Percentiles rank a stretch among this genome's conserved stretches.
phyloP scores from a whole-genome alignment of 2,113 vertebrate species.

The Rhizomys pruinosus region DNA sequence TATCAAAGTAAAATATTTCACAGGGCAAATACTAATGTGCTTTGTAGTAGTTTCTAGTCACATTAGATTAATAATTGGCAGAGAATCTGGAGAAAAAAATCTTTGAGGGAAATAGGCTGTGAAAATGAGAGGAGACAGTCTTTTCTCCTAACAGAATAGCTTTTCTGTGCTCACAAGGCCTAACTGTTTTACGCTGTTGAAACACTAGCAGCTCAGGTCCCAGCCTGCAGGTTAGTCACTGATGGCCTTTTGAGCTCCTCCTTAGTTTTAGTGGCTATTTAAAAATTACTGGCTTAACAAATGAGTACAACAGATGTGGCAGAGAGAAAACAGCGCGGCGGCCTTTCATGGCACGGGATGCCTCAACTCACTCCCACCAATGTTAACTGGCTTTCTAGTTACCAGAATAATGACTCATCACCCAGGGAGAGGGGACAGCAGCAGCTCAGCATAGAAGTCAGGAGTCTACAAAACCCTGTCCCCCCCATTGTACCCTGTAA shows the following conservation, averaged over 20 bases:
- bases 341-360: background rate
- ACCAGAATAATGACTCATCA: background rate
- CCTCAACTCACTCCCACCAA: background rate
- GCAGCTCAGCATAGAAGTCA: background rate
- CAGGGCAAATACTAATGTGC: constrained; percentile 16
- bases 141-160: no score
- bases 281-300: background rate
- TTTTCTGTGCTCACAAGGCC: background rate
- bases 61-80: background rate
- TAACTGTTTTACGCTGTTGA: background rate
- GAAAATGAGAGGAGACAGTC: background rate
- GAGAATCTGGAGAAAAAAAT: constrained; percentile 1
- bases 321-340: no score
- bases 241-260: background rate
- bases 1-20: constrained; percentile 19
- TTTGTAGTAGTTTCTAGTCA: background rate
- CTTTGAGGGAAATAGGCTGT: background rate
- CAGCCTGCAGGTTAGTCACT: background rate
- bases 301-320: no score
- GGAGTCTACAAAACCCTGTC: background rate
- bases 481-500: background rate
- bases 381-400: background rate
- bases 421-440: background rate
- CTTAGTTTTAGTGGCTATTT: background rate
- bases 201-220: background rate